phyloP scores from a whole-genome alignment of 2,888 invertebrate species.

The Hirudinaria manillensis region DNA sequence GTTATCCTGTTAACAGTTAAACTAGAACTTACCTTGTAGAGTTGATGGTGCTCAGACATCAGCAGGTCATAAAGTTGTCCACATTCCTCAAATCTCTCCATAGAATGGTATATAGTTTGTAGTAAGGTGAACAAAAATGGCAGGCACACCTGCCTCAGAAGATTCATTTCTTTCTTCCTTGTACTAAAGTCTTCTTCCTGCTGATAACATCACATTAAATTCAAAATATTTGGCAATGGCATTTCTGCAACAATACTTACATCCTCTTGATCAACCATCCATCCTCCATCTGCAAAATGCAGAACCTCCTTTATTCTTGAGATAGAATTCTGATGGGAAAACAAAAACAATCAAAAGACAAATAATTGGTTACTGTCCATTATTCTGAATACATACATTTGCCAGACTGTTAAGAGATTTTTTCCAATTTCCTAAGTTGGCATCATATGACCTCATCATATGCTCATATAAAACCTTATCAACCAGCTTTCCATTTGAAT shows the following conservation, averaged over 20 bases:
- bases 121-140: slow-evolving; percentile 75
- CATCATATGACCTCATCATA: slow-evolving; percentile 69
- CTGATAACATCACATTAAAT: neutral
- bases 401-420: slow-evolving; percentile 65
- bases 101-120: slow-evolving; percentile 71
- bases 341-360: neutral
- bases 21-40: slow-evolving; percentile 66
- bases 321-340: slow-evolving; percentile 63
- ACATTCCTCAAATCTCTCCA: slow-evolving; percentile 70
- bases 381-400: slow-evolving; percentile 55
- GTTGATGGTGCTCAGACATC: slow-evolving; percentile 69
- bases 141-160: slow-evolving; percentile 73
- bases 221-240: neutral
- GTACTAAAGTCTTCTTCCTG: slow-evolving; percentile 45
- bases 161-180: slow-evolving; percentile 67
- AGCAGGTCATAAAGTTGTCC: slow-evolving; percentile 73
- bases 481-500: slow-evolving; percentile 63
- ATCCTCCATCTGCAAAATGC: slow-evolving; percentile 80
- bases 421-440: slow-evolving; percentile 66
- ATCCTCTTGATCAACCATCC: slow-evolving; percentile 66
- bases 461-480: slow-evolving; percentile 85
- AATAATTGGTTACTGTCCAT: neutral
- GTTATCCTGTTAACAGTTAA: neutral
- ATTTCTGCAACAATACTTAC: too few relatives aligned
- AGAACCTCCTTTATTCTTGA: slow-evolving; percentile 77